Evolutionary conservation across 2,888 invertebrate species (phyloP).

Genomic region (Fragum whitleyi): DNA sequence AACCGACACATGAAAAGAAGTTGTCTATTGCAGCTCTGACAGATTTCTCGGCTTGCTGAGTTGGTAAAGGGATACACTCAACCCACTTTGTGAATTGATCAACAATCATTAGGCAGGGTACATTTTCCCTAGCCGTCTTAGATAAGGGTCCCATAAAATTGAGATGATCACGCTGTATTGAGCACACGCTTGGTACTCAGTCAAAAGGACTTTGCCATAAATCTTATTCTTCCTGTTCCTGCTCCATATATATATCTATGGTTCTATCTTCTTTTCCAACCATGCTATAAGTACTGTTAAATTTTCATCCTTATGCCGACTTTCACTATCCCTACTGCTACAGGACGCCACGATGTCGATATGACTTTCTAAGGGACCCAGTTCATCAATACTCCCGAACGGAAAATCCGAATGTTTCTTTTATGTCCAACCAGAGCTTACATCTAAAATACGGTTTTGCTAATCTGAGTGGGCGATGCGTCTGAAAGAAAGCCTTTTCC

Average conservation of each 20-base stretch:
- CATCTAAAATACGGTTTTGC: background rate
- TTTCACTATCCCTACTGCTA: background rate
- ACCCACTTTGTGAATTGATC: slow-evolving; percentile 43
- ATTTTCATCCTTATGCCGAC: slow-evolving; percentile 20
- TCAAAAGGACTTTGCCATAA: slow-evolving; percentile 31
- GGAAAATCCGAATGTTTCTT: background rate
- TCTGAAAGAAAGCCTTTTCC: background rate
- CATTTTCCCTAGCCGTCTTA: slow-evolving; percentile 31
- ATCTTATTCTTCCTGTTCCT: slow-evolving; percentile 30
- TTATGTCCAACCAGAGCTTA: too few species aligned
- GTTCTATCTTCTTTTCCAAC: background rate
- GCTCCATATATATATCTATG: slow-evolving; percentile 1
- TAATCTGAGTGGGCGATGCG: background rate
- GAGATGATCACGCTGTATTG: slow-evolving; percentile 31
- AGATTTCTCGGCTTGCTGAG: slow-evolving; percentile 28
- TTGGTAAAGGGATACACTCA: slow-evolving; percentile 30
- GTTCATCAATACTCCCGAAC: too few species aligned
- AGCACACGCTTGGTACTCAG: slow-evolving; percentile 23
- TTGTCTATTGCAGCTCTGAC: slow-evolving; percentile 26
- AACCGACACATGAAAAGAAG: slow-evolving; percentile 29
- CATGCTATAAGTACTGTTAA: background rate
- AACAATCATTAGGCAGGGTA: slow-evolving; percentile 34
- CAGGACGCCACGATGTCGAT: background rate
- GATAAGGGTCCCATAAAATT: slow-evolving; percentile 32
- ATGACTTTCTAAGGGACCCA: too few species aligned